These are phyloP conservation scores for Himalopsyche japonica DNA, from an alignment of 2,888 invertebrate genomes.

Conservation along the genomic window DNA sequence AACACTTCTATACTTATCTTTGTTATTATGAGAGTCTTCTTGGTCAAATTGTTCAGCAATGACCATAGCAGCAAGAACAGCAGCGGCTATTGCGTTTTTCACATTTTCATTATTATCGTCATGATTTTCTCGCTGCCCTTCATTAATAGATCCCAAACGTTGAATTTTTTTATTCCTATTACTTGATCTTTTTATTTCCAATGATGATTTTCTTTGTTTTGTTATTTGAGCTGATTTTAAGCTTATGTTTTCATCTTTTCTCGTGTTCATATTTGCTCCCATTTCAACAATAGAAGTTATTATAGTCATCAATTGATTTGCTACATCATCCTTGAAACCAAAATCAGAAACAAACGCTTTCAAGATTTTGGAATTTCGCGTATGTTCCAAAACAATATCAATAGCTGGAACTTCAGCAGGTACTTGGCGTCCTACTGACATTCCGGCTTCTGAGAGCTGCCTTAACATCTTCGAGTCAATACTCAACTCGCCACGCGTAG, in stretches of 20 bases:
- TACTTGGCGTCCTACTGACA: constrained; percentile 68
- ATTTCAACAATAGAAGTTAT: constrained; percentile 59
- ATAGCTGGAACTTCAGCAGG: constrained; percentile 65
- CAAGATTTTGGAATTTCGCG: constrained; percentile 55
- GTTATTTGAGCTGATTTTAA: neutral
- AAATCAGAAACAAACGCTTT: constrained; percentile 58
- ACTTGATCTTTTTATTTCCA: constrained; percentile 42
- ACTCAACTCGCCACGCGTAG: constrained; percentile 63
- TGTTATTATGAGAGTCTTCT: constrained; percentile 55
- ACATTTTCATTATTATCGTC: constrained; percentile 55
- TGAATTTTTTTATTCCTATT: constrained; percentile 11
- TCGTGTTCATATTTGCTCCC: constrained; percentile 55
- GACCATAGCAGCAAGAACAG: constrained; percentile 57
- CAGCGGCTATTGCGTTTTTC: constrained; percentile 60
- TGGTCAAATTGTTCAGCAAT: constrained; percentile 55
- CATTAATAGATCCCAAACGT: constrained; percentile 33
- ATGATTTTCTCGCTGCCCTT: constrained; percentile 47
- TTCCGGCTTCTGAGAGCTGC: constrained; percentile 69
- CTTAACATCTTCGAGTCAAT: constrained; percentile 68
- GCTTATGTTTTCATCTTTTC: constrained; percentile 44
- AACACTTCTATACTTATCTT: constrained; percentile 57
- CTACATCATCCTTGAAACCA: constrained; percentile 58
- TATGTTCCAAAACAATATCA: constrained; percentile 60
- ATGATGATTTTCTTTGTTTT: constrained; percentile 45
- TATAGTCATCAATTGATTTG: constrained; percentile 58